These are phyloP conservation scores for Myotis daubentonii DNA, from an alignment of 2,797 vertebrate genomes.

Conservation along the genomic window DNA sequence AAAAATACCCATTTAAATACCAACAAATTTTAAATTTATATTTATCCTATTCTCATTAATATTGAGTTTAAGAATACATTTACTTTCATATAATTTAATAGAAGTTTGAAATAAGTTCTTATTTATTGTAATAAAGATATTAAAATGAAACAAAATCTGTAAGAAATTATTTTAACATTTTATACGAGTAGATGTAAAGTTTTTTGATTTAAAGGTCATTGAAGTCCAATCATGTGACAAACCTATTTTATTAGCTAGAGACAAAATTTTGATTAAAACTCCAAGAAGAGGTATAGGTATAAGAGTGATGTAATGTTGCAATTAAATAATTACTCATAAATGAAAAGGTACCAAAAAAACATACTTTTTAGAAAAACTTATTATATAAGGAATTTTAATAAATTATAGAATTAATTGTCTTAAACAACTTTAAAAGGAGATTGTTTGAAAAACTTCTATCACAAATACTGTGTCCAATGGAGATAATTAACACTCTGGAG, in stretches of 20 bases:
- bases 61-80: neutral
- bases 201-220: neutral
- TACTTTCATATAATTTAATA: neutral
- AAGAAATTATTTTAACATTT: neutral
- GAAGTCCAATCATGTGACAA: neutral
- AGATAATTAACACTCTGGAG: neutral
- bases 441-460: neutral
- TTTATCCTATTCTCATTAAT: neutral
- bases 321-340: constrained; percentile 7
- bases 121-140: neutral
- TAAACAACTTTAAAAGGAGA: neutral
- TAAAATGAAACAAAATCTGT: neutral
- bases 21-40: neutral
- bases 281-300: neutral
- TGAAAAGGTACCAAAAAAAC: neutral
- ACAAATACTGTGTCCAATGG: neutral
- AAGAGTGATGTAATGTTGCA: neutral
- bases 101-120: neutral
- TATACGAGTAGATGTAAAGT: neutral
- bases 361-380: neutral
- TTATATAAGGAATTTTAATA: neutral
- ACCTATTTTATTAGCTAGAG: neutral
- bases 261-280: constrained; percentile 21
- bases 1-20: neutral
- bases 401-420: neutral